phyloP scores from a whole-genome alignment of 2,113 vertebrate genomes.

The Neopipo cinnamomea region DNA sequence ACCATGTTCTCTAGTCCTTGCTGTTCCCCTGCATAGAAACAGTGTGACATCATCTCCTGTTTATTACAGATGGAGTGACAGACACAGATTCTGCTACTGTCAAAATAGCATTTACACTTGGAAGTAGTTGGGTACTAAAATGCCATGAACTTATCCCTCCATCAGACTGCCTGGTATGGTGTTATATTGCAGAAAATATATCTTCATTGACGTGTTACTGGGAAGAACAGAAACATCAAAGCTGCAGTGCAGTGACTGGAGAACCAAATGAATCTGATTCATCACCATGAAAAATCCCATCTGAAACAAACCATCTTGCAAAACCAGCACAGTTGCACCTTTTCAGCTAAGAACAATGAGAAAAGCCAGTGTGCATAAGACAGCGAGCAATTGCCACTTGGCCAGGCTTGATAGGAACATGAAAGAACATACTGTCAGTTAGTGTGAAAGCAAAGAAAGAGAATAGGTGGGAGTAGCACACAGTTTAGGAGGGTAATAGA shows the following conservation, averaged over 20 bases:
- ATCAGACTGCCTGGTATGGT: background rate
- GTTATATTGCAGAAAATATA: background rate
- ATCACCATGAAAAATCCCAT: background rate
- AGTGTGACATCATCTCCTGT: background rate
- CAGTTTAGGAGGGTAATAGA: background rate
- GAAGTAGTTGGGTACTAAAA: background rate
- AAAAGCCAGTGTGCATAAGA: background rate
- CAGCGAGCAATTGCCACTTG: background rate
- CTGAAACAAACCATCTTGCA: background rate
- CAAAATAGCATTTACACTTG: conserved; percentile 18
- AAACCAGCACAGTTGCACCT: background rate
- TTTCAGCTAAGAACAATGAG: background rate
- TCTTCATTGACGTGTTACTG: rapidly evolving
- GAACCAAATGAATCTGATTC: conserved; percentile 1
- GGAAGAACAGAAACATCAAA: conserved; percentile 26
- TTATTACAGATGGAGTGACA: conserved; percentile 45
- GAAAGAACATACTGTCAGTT: background rate
- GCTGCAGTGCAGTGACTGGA: background rate
- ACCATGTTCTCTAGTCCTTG: background rate
- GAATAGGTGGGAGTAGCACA: background rate
- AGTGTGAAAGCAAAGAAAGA: background rate
- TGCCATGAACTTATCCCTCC: background rate
- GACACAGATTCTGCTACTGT: conserved; percentile 39
- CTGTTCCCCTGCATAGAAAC: background rate
- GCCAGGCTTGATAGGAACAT: background rate